Conservation (phyloP, 2,113 vertebrate genomes). For the human region DNA sequence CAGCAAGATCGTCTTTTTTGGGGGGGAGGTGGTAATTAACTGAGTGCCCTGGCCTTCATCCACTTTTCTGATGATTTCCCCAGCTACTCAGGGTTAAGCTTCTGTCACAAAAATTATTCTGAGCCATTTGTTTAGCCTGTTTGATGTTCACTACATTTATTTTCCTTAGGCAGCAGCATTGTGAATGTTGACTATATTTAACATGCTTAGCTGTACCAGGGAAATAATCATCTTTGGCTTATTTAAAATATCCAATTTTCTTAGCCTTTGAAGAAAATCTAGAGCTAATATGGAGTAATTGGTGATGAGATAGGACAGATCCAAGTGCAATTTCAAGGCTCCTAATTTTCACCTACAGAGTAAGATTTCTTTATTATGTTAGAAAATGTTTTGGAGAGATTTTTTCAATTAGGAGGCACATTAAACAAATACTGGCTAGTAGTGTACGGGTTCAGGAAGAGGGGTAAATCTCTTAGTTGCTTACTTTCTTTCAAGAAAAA, state of each 20-base stretch:
- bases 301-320: not conserved
- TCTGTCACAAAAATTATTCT: not conserved
- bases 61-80: not conserved
- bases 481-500: constrained; percentile 16
- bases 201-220: not conserved
- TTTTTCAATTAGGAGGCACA: not conserved
- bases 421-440: not conserved
- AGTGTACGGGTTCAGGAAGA: not conserved
- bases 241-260: not conserved
- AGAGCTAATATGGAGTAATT: not conserved
- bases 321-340: not conserved
- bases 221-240: not conserved
- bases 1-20: not conserved
- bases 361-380: not conserved
- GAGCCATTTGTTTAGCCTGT: not conserved
- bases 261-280: not conserved
- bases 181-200: not conserved
- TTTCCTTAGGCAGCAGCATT: not conserved
- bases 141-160: not conserved
- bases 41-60: not conserved
- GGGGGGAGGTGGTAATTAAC: not conserved
- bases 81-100: not conserved
- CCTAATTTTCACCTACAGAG: not conserved
- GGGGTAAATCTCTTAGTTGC: not conserved
- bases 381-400: not conserved